Evolutionary conservation across 1,140 invertebrate species (phyloP), one percentile per base, ranked within the genome.

Genomic region (Araneus ventricosus): DNA sequence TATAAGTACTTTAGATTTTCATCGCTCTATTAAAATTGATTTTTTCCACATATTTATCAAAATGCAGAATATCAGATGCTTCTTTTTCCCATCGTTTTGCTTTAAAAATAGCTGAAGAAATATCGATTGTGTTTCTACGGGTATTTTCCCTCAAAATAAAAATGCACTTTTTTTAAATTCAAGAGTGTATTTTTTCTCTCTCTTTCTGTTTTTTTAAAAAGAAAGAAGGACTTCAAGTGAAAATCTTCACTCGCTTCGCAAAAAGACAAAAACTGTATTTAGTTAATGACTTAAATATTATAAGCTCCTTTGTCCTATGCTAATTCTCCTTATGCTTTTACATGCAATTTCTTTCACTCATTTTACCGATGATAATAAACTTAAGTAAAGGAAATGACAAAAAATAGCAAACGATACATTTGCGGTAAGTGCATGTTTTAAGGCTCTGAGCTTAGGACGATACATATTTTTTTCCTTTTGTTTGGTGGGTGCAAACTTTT

Each of bases 241-340:
- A 75, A 75, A 30, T 34, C 7, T 75, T 75, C 2, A 30, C 34
- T 34, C 30, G 6, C 17, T 20, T 75, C 6, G 20, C 63, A 6
- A 67, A 27, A 30, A 6, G 63, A n/a, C n/a, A 37, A 34, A 17
- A 14, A 17, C 6, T 17, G 17, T 20, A 30, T 30, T 82, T 82
- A 45, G 39, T 82, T 82, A 82, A 82, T 52, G 80, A 82, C 80
- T 45, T 82, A 82, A 52, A 82, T 52, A 82, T 82, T n/a, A 82
- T 82, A 82, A 82, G 41, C 41, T 45, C 22, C 41, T 82, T 82
- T 27, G 80, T 82, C 27, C 10, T 75, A 37, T 37, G 70, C 20
- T 75, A 75, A 75, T 75, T 34, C 70, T 34, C 30, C 70, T 75
- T 75, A 3, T 37, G 3, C 70, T 75, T 75, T 63, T 34, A 75